A percentile compares a stretch with the other conserved stretches of the same genome.
phyloP scores from a whole-genome alignment of 2,113 vertebrate species.

The Dascyllus trimaculatus region DNA sequence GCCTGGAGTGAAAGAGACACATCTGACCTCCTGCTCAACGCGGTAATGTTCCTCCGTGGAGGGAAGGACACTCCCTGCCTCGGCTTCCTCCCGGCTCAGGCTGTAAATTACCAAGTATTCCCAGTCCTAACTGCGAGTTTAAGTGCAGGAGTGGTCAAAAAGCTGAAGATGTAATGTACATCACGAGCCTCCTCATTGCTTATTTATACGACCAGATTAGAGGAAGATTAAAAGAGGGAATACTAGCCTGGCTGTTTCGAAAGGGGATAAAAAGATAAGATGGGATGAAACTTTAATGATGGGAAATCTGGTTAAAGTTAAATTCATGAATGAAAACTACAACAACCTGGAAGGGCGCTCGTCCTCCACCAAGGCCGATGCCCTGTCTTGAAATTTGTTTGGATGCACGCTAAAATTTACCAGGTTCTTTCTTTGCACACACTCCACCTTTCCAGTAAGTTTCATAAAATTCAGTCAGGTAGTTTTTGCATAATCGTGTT shows the following conservation, averaged over 20 bases:
- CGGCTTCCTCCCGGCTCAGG: background rate
- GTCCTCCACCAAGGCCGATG: too few species aligned
- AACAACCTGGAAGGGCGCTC: background rate
- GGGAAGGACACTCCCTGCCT: background rate
- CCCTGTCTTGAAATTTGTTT: too few species aligned
- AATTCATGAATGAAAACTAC: background rate
- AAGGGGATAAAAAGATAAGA: background rate
- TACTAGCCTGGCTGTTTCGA: background rate
- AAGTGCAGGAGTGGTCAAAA: constrained; percentile 21
- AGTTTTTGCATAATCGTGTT: too few species aligned
- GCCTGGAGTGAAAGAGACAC: constrained; percentile 38
- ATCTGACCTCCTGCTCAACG: constrained; percentile 42
- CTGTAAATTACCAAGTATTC: constrained; percentile 27
- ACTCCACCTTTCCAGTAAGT: too few species aligned
- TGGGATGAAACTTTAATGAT: background rate
- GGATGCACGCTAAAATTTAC: too few species aligned
- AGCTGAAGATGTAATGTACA: background rate
- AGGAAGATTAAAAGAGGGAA: constrained; percentile 12
- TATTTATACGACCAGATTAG: constrained; percentile 7
- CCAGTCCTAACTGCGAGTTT: background rate
- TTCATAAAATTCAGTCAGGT: too few species aligned
- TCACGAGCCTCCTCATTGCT: constrained; percentile 6
- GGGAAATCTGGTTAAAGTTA: background rate
- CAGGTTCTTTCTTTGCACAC: too few species aligned
- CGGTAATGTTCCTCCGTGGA: constrained; percentile 6